These are phyloP conservation scores for Corythornis leucogaster DNA, from an alignment of 2,797 vertebrate species.

Conservation along the genomic window DNA sequence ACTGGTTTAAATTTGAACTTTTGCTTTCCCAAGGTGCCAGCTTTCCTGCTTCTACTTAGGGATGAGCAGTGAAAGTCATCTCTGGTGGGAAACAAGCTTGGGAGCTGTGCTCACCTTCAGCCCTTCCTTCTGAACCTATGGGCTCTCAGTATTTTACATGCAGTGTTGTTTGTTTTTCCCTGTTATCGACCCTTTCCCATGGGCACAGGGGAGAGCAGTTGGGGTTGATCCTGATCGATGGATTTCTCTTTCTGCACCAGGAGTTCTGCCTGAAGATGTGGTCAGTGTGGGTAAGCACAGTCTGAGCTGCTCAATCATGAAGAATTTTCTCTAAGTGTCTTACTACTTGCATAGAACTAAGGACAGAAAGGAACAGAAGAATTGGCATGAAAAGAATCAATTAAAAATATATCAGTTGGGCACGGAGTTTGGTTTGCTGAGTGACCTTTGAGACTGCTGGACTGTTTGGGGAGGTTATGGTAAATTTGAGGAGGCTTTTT, in stretches of 20 bases:
- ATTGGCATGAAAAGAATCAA: not conserved
- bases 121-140: not conserved
- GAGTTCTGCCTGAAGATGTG: constrained; percentile 3
- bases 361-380: not conserved
- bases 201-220: rapidly evolving
- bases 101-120: not conserved
- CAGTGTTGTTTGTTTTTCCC: rapidly evolving
- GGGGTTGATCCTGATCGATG: not conserved
- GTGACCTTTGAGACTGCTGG: not conserved
- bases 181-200: not conserved
- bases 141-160: not conserved
- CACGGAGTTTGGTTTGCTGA: not conserved
- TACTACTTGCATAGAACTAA: not conserved
- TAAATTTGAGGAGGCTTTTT: not conserved
- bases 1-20: constrained; percentile 21
- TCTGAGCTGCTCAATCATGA: not conserved
- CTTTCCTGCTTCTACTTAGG: not conserved
- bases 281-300: constrained; percentile 17
- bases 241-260: not conserved
- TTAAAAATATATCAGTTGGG: not conserved
- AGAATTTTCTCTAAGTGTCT: not conserved
- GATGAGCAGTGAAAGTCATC: not conserved
- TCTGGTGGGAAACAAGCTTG: rapidly evolving
- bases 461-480: not conserved
- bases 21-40: not conserved